phyloP scores from a whole-genome alignment of 1,140 invertebrate genomes.

The Nebria ingens region DNA sequence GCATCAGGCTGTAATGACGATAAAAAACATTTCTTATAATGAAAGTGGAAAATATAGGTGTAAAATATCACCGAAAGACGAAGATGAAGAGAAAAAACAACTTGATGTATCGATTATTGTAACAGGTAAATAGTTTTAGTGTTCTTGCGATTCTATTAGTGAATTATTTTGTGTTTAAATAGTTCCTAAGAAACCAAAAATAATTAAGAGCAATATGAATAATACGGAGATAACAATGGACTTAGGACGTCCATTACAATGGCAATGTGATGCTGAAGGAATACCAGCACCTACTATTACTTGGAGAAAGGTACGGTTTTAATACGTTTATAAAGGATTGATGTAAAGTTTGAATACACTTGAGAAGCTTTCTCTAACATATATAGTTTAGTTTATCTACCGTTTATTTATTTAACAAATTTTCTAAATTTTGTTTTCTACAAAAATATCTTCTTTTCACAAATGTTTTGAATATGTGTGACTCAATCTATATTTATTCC shows the following conservation, averaged over 20 bases:
- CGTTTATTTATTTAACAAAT: too few relatives aligned
- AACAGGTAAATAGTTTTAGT: slow-evolving; percentile 20
- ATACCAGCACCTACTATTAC: slow-evolving; percentile 35
- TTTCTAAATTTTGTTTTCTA: too few relatives aligned
- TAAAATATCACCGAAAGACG: slow-evolving; percentile 18
- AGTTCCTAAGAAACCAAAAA: slow-evolving; percentile 26
- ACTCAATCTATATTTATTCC: too few relatives aligned
- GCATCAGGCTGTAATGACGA: slow-evolving; percentile 23
- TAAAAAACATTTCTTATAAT: slow-evolving; percentile 12
- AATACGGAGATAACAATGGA: slow-evolving; percentile 25
- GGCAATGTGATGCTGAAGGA: slow-evolving; percentile 33
- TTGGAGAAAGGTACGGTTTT: slow-evolving; percentile 42
- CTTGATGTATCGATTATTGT: slow-evolving; percentile 22
- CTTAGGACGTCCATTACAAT: slow-evolving; percentile 30
- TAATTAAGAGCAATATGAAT: slow-evolving; percentile 27
- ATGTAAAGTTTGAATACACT: too few relatives aligned
- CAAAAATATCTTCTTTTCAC: too few relatives aligned
- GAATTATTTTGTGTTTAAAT: background rate
- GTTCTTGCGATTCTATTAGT: slow-evolving; percentile 11
- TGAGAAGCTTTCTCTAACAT: too few relatives aligned
- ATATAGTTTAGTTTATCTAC: too few relatives aligned
- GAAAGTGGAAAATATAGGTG: slow-evolving; percentile 27
- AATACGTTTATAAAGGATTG: too few relatives aligned
- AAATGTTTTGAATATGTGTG: too few relatives aligned
- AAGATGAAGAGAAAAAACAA: slow-evolving; percentile 15